Percentiles rank a stretch among this genome's conserved stretches.
phyloP scores from a whole-genome alignment of 2,797 vertebrate species.

The Pseudochaenichthys georgianus region DNA sequence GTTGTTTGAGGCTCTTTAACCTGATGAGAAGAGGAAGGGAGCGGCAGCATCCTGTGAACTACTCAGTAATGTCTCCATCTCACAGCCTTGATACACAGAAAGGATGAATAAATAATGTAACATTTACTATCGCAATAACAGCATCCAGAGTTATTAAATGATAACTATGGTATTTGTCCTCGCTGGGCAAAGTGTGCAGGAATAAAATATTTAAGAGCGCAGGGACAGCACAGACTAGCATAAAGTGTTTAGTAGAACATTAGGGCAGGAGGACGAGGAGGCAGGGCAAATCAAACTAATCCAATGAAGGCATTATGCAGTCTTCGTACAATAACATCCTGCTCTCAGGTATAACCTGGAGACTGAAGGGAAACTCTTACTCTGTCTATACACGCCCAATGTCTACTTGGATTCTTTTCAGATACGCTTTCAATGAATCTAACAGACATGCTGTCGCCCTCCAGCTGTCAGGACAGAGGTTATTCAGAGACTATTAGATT shows the following conservation, averaged over 20 bases:
- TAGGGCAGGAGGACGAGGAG: slow-evolving; percentile 11
- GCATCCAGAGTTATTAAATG: not conserved
- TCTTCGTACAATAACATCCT: not conserved
- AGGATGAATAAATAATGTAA: slow-evolving; percentile 18
- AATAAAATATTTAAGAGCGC: slow-evolving; percentile 52
- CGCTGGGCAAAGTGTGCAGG: not conserved
- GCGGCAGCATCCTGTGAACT: not conserved
- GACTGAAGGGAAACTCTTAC: not conserved
- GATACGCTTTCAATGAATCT: not conserved
- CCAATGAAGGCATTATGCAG: slow-evolving; percentile 15
- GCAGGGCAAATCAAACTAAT: slow-evolving; percentile 8
- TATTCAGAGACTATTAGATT: not conserved
- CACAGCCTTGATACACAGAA: slow-evolving; percentile 9
- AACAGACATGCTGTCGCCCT: not conserved
- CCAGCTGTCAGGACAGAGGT: not conserved
- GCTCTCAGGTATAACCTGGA: not conserved
- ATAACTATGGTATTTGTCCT: slow-evolving; percentile 13
- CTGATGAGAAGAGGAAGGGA: not conserved
- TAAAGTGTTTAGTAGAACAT: slow-evolving; percentile 28
- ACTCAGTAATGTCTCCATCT: not conserved
- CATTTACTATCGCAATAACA: slow-evolving; percentile 28
- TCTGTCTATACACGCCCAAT: too few relatives aligned
- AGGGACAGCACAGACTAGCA: slow-evolving; percentile 13
- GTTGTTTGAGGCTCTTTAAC: not conserved
- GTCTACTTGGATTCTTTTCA: not conserved